Percentiles rank a stretch among this genome's conserved stretches.
phyloP scores from a whole-genome alignment of 2,797 vertebrate species.

The Anguilla anguilla region DNA sequence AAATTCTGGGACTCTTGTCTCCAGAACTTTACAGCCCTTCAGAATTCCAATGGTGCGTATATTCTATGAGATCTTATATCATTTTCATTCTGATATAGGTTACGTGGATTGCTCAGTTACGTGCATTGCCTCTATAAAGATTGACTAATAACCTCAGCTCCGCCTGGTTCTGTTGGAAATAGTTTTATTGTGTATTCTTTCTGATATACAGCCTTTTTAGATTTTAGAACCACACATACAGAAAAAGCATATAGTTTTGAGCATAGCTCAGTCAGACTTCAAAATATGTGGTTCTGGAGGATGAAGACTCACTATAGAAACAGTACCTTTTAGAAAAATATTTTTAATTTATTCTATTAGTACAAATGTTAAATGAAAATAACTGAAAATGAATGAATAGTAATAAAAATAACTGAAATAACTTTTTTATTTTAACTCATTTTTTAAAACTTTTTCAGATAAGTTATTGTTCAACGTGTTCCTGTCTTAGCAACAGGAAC shows the following conservation, averaged over 20 bases:
- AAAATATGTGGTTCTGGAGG: not conserved
- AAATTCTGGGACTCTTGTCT: constrained; percentile 60
- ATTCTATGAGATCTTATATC: not conserved
- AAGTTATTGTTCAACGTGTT: constrained; percentile 57
- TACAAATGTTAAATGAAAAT: no score
- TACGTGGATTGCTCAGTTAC: not conserved
- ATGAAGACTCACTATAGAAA: not conserved
- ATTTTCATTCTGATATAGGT: constrained; percentile 13
- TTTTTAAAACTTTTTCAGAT: constrained; percentile 45
- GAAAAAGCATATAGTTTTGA: constrained; percentile 12
- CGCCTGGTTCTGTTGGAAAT: no score
- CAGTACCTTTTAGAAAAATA: not conserved
- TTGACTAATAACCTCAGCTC: not conserved
- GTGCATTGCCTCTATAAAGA: not conserved
- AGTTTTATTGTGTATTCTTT: no score
- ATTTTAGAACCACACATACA: not conserved
- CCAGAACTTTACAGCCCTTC: constrained; percentile 58
- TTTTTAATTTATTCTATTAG: no score
- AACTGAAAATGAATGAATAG: no score
- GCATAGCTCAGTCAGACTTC: not conserved
- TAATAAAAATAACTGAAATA: no score
- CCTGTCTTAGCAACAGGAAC: constrained; percentile 53
- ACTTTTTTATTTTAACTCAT: no score
- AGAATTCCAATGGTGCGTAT: constrained; percentile 59
- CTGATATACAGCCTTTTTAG: no score